Evolutionary conservation across 2,888 invertebrate genomes (phyloP), one percentile per base, ranked within the genome.

Genomic region (Zaprionus lineosus): DNA sequence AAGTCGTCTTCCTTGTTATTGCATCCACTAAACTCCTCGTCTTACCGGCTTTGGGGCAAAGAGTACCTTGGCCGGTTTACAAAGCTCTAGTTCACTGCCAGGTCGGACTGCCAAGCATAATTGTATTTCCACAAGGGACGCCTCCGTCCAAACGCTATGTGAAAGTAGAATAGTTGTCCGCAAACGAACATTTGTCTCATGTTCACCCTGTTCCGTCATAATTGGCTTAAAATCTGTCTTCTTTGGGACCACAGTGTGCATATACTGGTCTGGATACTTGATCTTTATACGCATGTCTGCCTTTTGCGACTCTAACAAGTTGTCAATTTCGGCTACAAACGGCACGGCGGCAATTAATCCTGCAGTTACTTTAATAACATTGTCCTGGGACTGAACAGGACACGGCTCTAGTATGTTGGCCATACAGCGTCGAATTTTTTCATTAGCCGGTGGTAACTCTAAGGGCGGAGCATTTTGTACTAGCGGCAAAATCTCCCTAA

Each of bases 1-100:
- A 19, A 21, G n/a, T 24, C 33, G 8, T 5, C n/a, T 5, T 9
- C 28, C 2, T 7, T 12, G n/a, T 3, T n/a, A 3, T 14, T 26
- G 24, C 8, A 8, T 6, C 15, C 11, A 41, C 70, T 90, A 93
- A 82, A 96, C 94, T 33, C 95, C 95, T 63, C 96, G 92, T 87
- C 96, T 95, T 44, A 97, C 95, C 1, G 96, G 95, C 89, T 97
- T 97, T 0, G 97, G 97, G 2, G 95, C 94, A 52, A 97, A 95
- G 26, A 95, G 93, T 46, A 97, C 94, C 86, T 96, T 94, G 1
- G 96, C 95, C 0, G 97, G 95, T 78, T 95, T 95, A 86, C 97
- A 96, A 9, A 97, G 91, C 86, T 97, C 96, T 29, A 97, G 91
- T 24, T 94, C 91, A 4, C 93, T 88, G 24, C 90, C 77, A 0